phyloP scores from a whole-genome alignment of 30 jellyfish, hydroid and myxozoan species.

The Turritopsis dohrnii region DNA sequence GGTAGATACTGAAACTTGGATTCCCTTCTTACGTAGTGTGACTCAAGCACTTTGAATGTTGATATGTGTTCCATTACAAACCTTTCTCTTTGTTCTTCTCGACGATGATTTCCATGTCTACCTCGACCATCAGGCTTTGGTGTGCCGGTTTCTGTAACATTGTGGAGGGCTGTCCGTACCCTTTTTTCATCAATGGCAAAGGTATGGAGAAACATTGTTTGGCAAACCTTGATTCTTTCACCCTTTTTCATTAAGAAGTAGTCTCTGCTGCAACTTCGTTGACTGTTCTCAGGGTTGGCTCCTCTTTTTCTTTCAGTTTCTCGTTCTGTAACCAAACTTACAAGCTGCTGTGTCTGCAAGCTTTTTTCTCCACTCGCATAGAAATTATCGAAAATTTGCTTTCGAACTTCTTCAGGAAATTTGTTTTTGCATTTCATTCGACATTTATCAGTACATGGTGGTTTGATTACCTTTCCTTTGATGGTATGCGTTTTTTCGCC shows the following conservation, averaged over 20 bases:
- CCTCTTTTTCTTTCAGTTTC: conserved; percentile 10
- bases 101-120: not conserved
- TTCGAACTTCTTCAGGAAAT: conserved; percentile 6
- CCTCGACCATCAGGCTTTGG: not conserved
- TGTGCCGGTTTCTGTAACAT: not conserved
- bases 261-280: not conserved
- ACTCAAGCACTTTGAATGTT: conserved; percentile 19
- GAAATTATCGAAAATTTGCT: not conserved
- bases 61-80: conserved; percentile 20
- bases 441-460: conserved; percentile 4
- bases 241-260: conserved; percentile 1
- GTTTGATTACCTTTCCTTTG: conserved; percentile 5
- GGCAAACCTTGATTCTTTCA: not conserved
- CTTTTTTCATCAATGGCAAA: conserved; percentile 9
- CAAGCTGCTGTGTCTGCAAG: conserved; percentile 6
- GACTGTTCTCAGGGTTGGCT: conserved; percentile 5
- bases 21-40: conserved; percentile 16
- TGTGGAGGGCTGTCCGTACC: not conserved
- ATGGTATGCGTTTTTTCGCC: conserved; percentile 1
- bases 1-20: conserved; percentile 17
- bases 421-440: not conserved
- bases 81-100: no score
- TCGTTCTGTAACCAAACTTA: conserved; percentile 7
- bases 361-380: not conserved
- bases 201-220: not conserved